Percentiles rank a stretch among this genome's conserved stretches.
Conservation (phyloP, 1,140 invertebrate species). For the Drosophila insularis region DNA sequence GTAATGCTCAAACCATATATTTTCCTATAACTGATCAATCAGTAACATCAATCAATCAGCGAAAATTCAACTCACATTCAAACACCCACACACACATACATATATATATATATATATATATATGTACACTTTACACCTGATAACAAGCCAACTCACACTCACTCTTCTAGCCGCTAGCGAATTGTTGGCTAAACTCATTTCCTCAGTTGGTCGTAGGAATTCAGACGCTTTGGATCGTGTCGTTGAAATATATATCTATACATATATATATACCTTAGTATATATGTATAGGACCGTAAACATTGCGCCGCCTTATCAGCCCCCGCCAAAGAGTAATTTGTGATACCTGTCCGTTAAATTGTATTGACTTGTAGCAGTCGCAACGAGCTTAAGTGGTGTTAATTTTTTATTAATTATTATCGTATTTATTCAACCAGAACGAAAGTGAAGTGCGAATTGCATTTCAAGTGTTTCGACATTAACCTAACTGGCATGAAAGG, state of each 20-base stretch:
- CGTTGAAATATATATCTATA: constrained; percentile 12
- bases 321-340: constrained; percentile 73
- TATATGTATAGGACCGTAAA: constrained; percentile 22
- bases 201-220: constrained; percentile 58
- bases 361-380: constrained; percentile 67
- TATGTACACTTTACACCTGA: constrained; percentile 36
- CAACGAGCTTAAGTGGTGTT: constrained; percentile 76
- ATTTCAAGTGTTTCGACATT: constrained; percentile 45
- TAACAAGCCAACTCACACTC: constrained; percentile 15
- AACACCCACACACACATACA: constrained; percentile 9
- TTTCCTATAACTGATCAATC: not conserved
- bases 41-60: constrained; percentile 24
- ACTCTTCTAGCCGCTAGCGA: constrained; percentile 5
- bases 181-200: constrained; percentile 22
- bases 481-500: constrained; percentile 9
- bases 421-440: constrained; percentile 63
- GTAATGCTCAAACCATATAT: not conserved
- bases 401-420: constrained; percentile 80
- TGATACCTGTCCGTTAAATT: constrained; percentile 70
- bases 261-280: not conserved
- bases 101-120: too few species aligned
- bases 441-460: constrained; percentile 61
- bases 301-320: constrained; percentile 66
- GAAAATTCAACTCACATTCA: constrained; percentile 1
- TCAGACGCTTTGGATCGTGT: constrained; percentile 50